Evolutionary conservation across 92 coral and sea anemone genomes (phyloP).

Genomic region (Bergia sp.): DNA sequence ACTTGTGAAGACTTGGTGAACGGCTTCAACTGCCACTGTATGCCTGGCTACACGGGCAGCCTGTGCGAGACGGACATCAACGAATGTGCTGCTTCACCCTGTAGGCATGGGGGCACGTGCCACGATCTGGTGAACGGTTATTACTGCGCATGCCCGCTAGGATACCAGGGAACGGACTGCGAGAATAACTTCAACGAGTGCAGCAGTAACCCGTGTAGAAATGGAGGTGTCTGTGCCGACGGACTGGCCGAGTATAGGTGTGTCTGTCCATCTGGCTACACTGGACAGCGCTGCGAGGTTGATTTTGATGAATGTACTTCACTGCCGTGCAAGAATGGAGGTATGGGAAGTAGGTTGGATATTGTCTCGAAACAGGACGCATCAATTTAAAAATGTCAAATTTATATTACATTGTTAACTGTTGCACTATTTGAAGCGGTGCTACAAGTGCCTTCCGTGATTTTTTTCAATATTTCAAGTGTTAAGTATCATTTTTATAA

Average conservation of each 20-base stretch:
- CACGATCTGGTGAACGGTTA: slow-evolving; percentile 66
- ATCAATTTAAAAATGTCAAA: too few relatives aligned
- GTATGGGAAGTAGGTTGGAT: slow-evolving; percentile 15
- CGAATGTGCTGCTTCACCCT: slow-evolving; percentile 73
- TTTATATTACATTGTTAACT: too few relatives aligned
- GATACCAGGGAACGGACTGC: slow-evolving; percentile 71
- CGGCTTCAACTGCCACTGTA: slow-evolving; percentile 68
- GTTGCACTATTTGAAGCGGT: too few relatives aligned
- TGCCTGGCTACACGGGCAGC: slow-evolving; percentile 71
- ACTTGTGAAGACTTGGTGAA: slow-evolving; percentile 75
- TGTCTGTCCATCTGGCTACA: slow-evolving; percentile 75
- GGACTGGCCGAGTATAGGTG: slow-evolving; percentile 80
- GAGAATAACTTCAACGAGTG: slow-evolving; percentile 78
- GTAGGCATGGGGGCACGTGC: slow-evolving; percentile 77
- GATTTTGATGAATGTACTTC: slow-evolving; percentile 74
- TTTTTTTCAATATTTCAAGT: too few relatives aligned
- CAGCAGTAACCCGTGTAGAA: slow-evolving; percentile 71
- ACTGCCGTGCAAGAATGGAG: slow-evolving; percentile 77
- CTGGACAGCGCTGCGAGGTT: slow-evolving; percentile 70
- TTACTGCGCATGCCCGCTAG: slow-evolving; percentile 63
- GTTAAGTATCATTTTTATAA: too few relatives aligned
- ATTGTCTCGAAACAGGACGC: too few relatives aligned
- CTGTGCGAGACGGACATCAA: slow-evolving; percentile 67
- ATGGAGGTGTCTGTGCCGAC: slow-evolving; percentile 91
- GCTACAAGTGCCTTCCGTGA: too few relatives aligned